phyloP scores from a whole-genome alignment of 2,888 invertebrate species.

The Meghimatium bilineatum region DNA sequence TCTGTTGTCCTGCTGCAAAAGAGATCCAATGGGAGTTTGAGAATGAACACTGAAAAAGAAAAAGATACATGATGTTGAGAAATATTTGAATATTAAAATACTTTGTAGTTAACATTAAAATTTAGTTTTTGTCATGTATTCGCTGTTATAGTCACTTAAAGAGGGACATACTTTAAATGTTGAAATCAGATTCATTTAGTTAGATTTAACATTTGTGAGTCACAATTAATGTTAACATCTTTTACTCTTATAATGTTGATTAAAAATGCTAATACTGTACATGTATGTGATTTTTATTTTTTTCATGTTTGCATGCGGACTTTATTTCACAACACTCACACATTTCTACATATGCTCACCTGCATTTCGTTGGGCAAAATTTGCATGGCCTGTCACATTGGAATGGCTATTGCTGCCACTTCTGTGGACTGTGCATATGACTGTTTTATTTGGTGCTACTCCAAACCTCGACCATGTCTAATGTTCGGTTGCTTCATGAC shows the following conservation, averaged over 20 bases:
- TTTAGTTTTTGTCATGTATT: too few relatives aligned
- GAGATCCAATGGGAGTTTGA: too few relatives aligned
- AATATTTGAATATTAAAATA: too few relatives aligned
- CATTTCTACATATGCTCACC: neutral
- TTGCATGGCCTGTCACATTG: conserved; percentile 23
- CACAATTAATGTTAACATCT: neutral
- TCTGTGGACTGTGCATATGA: conserved; percentile 23
- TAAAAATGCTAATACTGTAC: neutral
- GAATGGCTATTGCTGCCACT: neutral
- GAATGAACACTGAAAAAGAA: too few relatives aligned
- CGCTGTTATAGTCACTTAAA: too few relatives aligned
- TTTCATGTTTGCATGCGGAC: conserved; percentile 32
- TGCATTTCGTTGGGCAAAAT: neutral
- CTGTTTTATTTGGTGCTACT: neutral
- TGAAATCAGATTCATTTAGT: too few relatives aligned
- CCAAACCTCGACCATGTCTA: neutral
- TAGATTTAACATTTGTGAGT: too few relatives aligned
- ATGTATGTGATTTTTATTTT: conserved; percentile 8
- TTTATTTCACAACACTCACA: conserved; percentile 18
- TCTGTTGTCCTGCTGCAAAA: too few relatives aligned
- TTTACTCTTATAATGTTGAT: neutral
- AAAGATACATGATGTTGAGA: too few relatives aligned
- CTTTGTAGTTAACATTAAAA: too few relatives aligned
- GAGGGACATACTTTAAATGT: too few relatives aligned
- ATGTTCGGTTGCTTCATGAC: neutral